These are phyloP conservation scores for Acestrorhynchus altus DNA, from an alignment of 2,797 vertebrate species.

Conservation along the genomic window DNA sequence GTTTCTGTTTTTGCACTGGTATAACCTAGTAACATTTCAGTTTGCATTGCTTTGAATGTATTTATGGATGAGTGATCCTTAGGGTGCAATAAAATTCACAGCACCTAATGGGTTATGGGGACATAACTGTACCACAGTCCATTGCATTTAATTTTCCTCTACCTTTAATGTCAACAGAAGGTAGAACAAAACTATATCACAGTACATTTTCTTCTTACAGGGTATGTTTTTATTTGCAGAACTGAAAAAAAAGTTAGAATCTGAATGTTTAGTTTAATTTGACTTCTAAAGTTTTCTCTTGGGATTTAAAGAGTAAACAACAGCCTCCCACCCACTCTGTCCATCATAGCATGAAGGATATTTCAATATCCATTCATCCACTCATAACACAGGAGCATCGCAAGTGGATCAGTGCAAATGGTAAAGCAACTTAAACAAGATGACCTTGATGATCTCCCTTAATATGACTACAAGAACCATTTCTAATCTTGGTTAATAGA, in stretches of 20 bases:
- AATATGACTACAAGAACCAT: not conserved
- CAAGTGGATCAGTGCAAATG: not conserved
- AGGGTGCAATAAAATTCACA: no score
- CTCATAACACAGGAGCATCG: not conserved
- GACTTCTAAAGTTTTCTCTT: not conserved
- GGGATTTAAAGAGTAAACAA: not conserved
- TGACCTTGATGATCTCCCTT: constrained; percentile 7
- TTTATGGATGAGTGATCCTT: no score
- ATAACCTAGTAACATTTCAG: no score
- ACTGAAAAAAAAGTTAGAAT: not conserved
- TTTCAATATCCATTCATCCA: not conserved
- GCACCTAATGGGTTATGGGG: no score
- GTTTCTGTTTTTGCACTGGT: no score
- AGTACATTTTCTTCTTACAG: no score
- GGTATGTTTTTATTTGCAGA: no score
- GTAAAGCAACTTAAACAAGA: constrained; percentile 10
- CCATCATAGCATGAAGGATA: constrained; percentile 1
- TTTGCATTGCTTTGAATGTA: no score
- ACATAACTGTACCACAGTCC: no score
- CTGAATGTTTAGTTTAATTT: not conserved
- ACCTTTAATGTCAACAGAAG: no score
- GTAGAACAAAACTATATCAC: no score
- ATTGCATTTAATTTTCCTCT: no score
- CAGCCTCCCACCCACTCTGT: not conserved
- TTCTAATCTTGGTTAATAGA: not conserved